Evolutionary conservation across 2,113 vertebrate species (phyloP).

Genomic region (Xenus cinereus): DNA sequence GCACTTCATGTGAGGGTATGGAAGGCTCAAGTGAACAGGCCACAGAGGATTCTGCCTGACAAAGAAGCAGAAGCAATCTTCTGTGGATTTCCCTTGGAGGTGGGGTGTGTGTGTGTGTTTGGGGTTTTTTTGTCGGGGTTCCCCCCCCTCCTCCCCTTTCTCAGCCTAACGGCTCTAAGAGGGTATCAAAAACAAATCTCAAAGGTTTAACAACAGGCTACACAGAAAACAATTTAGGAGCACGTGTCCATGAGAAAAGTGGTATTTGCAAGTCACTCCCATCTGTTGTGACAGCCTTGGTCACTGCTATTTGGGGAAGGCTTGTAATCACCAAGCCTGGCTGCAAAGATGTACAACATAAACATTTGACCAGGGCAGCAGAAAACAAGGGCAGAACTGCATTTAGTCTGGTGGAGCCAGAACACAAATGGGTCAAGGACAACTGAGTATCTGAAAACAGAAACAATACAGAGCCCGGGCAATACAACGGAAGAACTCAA

Average conservation of each 20-base stretch:
- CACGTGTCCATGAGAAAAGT: background rate
- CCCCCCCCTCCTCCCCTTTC: background rate
- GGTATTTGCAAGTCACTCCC: background rate
- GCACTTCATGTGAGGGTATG: background rate
- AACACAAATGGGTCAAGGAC: background rate
- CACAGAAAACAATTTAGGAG: background rate
- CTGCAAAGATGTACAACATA: background rate
- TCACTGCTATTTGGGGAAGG: background rate
- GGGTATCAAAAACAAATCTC: background rate
- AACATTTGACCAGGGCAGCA: background rate
- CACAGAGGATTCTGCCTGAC: background rate
- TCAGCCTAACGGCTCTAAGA: background rate
- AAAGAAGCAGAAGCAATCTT: background rate
- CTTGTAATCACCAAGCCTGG: background rate
- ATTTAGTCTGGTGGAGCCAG: background rate
- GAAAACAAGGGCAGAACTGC: background rate
- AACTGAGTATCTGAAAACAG: background rate
- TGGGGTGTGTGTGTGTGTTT: too few relatives aligned
- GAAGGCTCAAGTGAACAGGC: background rate
- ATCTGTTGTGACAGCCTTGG: background rate
- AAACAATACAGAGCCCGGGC: background rate
- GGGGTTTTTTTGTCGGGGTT: too few relatives aligned
- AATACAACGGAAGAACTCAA: background rate
- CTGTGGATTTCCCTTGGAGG: background rate
- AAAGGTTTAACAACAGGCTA: background rate